phyloP scores from a whole-genome alignment of 2,888 invertebrate genomes.

The Clistopyga incitator region DNA sequence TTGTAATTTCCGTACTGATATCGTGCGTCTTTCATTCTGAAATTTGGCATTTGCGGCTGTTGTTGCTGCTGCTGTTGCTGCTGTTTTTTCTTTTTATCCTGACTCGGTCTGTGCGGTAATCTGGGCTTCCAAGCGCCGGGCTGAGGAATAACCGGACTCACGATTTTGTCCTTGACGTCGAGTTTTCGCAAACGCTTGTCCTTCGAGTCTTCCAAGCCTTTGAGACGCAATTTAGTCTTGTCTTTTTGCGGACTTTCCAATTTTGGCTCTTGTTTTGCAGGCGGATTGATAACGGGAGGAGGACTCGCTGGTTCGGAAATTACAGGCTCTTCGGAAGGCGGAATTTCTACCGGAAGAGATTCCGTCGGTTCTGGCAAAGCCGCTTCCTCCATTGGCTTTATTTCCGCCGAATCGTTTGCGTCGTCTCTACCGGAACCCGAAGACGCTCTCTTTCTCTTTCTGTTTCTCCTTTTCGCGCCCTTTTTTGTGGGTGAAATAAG shows the following conservation, averaged over 20 bases:
- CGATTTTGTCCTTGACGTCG: slow-evolving; percentile 94
- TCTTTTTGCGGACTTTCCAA: slow-evolving; percentile 76
- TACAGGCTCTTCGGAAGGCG: background rate
- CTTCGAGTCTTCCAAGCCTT: slow-evolving; percentile 80
- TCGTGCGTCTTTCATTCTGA: slow-evolving; percentile 90
- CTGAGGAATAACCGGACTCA: slow-evolving; percentile 96
- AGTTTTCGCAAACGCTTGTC: slow-evolving; percentile 86
- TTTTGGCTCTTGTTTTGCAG: slow-evolving; percentile 65
- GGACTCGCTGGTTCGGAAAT: slow-evolving; percentile 47
- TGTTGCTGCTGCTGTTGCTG: slow-evolving; percentile 74
- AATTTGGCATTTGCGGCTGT: slow-evolving; percentile 85
- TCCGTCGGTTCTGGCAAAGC: slow-evolving; percentile 51
- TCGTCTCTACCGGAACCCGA: slow-evolving; percentile 85
- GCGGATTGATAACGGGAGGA: slow-evolving; percentile 30
- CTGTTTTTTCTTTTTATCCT: slow-evolving; percentile 83
- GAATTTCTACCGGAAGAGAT: slow-evolving; percentile 1
- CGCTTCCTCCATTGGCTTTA: slow-evolving; percentile 76
- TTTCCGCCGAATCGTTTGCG: slow-evolving; percentile 85
- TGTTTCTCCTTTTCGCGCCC: slow-evolving; percentile 87
- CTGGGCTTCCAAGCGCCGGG: slow-evolving; percentile 92
- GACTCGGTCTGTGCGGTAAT: slow-evolving; percentile 85
- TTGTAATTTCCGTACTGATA: slow-evolving; percentile 99
- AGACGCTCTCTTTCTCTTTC: slow-evolving; percentile 87
- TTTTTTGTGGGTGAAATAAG: slow-evolving; percentile 89
- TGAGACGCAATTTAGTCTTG: slow-evolving; percentile 78